Conservation (phyloP, 2,888 invertebrate species). For the Parnassius apollo region DNA sequence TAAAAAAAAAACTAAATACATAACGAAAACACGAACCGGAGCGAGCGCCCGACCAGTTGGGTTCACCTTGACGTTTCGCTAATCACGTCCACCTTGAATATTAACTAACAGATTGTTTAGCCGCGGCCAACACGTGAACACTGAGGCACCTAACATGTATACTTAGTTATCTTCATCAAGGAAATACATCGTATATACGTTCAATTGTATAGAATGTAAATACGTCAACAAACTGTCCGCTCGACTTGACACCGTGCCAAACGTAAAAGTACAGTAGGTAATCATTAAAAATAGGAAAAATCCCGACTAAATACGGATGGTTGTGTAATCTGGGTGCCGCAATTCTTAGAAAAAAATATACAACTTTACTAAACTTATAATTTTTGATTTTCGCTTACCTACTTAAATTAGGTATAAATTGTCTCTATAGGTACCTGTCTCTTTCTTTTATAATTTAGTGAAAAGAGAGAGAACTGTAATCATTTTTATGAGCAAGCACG, state of each 20-base stretch:
- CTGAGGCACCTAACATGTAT: conserved; percentile 28
- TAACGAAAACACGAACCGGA: conserved; percentile 23
- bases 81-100: conserved; percentile 77
- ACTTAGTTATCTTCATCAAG: conserved; percentile 33
- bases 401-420: no score
- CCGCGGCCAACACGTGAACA: conserved; percentile 35
- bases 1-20: conserved; percentile 16
- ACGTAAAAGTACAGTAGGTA: not conserved
- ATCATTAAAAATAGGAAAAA: not conserved
- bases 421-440: no score
- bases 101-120: conserved; percentile 72
- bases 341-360: no score
- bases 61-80: conserved; percentile 74
- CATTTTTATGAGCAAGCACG: no score
- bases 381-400: no score
- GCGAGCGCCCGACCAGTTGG: conserved; percentile 43
- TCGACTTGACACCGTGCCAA: conserved; percentile 7
- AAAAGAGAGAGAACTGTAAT: no score
- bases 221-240: no score
- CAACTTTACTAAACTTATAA: no score
- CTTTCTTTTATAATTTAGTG: no score
- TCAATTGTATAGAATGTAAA: conserved; percentile 9
- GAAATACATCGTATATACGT: conserved; percentile 26
- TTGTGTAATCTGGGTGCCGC: no score
- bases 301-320: not conserved